Evolutionary conservation across 2,797 vertebrate genomes (phyloP).

Genomic region (Chiroxiphia lanceolata): DNA sequence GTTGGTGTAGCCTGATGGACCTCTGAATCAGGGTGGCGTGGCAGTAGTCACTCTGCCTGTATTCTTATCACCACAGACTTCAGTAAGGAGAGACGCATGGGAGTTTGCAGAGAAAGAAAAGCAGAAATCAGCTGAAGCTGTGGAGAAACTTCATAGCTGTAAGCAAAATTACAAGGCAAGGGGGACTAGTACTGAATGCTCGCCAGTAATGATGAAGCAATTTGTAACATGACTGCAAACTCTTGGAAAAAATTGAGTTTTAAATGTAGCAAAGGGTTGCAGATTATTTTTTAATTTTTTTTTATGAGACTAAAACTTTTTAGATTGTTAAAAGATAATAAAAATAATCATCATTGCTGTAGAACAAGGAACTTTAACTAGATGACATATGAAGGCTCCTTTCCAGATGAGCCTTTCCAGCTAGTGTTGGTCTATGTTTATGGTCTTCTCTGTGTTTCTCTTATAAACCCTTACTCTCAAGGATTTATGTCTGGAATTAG

Average conservation of each 20-base stretch:
- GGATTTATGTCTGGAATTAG: not conserved
- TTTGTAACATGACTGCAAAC: not conserved
- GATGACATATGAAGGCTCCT: not conserved
- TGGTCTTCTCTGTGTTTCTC: not conserved
- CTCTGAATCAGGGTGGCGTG: accelerated
- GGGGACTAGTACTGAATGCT: not conserved
- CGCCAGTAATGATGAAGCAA: not conserved
- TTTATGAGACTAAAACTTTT: not conserved
- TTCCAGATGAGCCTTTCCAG: not conserved
- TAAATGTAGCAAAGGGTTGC: not conserved
- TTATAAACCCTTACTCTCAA: not conserved
- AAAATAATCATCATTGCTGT: not conserved
- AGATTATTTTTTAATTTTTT: not conserved
- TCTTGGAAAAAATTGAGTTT: not conserved
- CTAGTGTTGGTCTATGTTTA: not conserved
- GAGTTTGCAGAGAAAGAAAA: not conserved
- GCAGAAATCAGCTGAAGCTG: not conserved
- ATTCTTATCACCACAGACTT: not conserved
- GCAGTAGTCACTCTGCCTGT: not conserved
- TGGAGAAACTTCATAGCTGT: not conserved
- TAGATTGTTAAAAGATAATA: not conserved
- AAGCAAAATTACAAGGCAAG: not conserved
- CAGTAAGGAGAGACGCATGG: not conserved
- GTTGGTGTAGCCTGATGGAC: not conserved
- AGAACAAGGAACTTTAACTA: not conserved